Conservation (phyloP, 2,888 invertebrate genomes). For the Eurytoma adleriae region DNA sequence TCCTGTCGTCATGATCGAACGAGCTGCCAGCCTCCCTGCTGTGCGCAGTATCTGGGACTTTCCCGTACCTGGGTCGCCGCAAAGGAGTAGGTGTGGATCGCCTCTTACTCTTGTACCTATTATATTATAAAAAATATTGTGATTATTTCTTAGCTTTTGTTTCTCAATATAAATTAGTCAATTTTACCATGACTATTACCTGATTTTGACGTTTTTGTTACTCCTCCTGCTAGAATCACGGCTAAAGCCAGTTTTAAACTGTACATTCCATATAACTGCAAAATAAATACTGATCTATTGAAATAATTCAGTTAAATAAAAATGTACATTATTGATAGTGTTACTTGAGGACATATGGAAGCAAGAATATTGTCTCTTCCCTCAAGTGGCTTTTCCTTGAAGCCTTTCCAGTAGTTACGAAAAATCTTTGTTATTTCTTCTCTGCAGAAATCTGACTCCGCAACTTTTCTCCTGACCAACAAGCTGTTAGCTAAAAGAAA, state of each 20-base stretch:
- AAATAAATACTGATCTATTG: slow-evolving; percentile 23
- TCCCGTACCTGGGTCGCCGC: slow-evolving; percentile 94
- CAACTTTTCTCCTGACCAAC: slow-evolving; percentile 67
- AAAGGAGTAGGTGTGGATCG: slow-evolving; percentile 89
- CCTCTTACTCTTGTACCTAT: slow-evolving; percentile 82
- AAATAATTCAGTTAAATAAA: background rate
- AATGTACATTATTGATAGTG: slow-evolving; percentile 8
- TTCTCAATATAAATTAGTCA: no score
- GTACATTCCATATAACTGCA: slow-evolving; percentile 90
- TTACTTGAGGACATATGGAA: slow-evolving; percentile 90
- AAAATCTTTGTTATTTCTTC: slow-evolving; percentile 84
- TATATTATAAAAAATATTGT: background rate
- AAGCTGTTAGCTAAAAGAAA: slow-evolving; percentile 72
- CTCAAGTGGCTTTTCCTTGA: slow-evolving; percentile 81
- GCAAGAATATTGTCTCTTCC: slow-evolving; percentile 88
- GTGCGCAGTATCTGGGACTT: slow-evolving; percentile 91
- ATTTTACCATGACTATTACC: slow-evolving; percentile 61
- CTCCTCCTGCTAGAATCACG: slow-evolving; percentile 81
- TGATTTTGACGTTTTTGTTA: slow-evolving; percentile 75
- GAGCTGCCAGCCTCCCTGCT: slow-evolving; percentile 82
- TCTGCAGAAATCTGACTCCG: slow-evolving; percentile 66
- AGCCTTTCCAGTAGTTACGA: slow-evolving; percentile 83
- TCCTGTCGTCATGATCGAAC: slow-evolving; percentile 91
- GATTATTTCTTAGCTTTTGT: no score
- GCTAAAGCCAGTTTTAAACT: slow-evolving; percentile 91